Base-by-base conservation (phyloP, 1,140 invertebrate species). In the Zaprionus capensis region DNA sequence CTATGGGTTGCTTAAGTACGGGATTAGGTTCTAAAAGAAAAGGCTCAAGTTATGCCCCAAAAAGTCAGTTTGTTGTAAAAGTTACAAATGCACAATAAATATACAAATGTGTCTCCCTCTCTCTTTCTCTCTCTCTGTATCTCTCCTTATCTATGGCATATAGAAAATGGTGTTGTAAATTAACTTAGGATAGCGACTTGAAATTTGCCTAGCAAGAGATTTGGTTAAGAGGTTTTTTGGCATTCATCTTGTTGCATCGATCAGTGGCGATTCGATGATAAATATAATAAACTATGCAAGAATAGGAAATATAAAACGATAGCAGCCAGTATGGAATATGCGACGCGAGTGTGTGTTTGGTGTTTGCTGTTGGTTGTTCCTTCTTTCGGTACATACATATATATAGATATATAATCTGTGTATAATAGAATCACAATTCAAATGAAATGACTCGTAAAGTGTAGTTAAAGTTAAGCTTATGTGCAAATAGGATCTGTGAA, bases 401-500 rank as follows among this genome's bases (percentile, higher is more conserved):
- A 34, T 67, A 67, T 67, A 72, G 24, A 62, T 77, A 78, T 66
- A 62, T 58, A 69, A 72, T 24, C 46, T 51, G 46, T 51, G 15
- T 28, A 63, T 51, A 55, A 76, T 70, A 80, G 36, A 81, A 81
- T 81, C 80, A 81, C 80, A 81, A 77, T 46, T 78, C 63, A 11
- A 34, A 81, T 72, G 74, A 81, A 81, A 81, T 81, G 74, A 81
- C 74, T 77, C 81, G 74, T 65, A 62, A 76, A 71, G 59, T 80
- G 22, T n/a, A 46, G n/a, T 56, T 28, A 56, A 56, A 56, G 26
- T 66, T 61, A 71, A 71, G 53, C 53, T 38, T 65, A 24, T 59
- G 28, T 64, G 62, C 63, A 51, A 24, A 51, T 20, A 51, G 46
- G 46, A 22, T 24, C 46, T 51, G 46, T 24, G n/a, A 17, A 20